Base-by-base conservation (phyloP, 1,140 invertebrate genomes). In the Cydia pomonella region DNA sequence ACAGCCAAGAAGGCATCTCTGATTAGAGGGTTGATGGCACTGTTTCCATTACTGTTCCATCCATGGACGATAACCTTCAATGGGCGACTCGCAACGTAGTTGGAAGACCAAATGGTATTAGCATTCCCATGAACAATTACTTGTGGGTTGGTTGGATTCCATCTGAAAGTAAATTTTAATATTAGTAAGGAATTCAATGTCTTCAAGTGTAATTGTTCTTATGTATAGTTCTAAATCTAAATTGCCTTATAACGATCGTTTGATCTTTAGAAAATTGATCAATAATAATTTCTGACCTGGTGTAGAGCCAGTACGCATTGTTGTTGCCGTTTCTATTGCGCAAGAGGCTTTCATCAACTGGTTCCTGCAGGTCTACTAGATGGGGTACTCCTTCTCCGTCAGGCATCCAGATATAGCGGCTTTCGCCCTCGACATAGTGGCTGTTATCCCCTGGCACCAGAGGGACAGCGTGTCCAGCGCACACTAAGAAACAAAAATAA, bases 161-260 rank as follows among this genome's bases (percentile, higher is more conserved):
- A 64, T 29, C 84, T 90, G 71, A 3, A 80, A 87, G 33, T 29
- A 73, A n/a, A n/a, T n/a, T n/a, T n/a, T n/a, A n/a, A n/a, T n/a
- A n/a, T n/a, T n/a, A n/a, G n/a, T n/a, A n/a, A n/a, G n/a, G n/a
- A n/a, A n/a, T n/a, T n/a, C n/a, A n/a, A n/a, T n/a, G n/a, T n/a
- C n/a, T n/a, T n/a, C n/a, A n/a, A n/a, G n/a, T n/a, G n/a, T n/a
- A n/a, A n/a, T n/a, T n/a, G n/a, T n/a, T n/a, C n/a, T n/a, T n/a
- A n/a, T n/a, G n/a, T n/a, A n/a, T n/a, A n/a, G n/a, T n/a, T n/a
- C n/a, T 13, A 6, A 1, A 3, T 53, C 13, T 53, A 53, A 53
- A 53, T n/a, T 53, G 50, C 3, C 1, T 93, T 25, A 93, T 87
- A 76, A 96, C 94, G 6, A 96, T 89, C n/a, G 81, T 29, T 96